phyloP scores from a whole-genome alignment of 2,888 invertebrate species.

The Netelia fuscicornis region DNA sequence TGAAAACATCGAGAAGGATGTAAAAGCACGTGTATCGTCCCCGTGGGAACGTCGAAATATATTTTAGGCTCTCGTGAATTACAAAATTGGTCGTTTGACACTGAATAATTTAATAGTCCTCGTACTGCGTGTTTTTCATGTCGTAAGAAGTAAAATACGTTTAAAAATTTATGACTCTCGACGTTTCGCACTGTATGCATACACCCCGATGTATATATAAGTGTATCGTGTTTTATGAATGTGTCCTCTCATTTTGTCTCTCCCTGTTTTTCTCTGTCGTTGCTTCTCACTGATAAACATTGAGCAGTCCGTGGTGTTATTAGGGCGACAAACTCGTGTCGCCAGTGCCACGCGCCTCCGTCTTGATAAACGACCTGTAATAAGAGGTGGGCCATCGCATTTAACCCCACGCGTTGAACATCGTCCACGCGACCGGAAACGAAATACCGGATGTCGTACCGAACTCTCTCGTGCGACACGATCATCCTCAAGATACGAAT shows the following conservation, averaged over 20 bases:
- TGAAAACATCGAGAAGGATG: background rate
- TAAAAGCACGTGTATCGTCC: background rate
- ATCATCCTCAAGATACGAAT: constrained; percentile 39
- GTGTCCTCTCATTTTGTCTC: background rate
- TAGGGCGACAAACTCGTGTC: constrained; percentile 60
- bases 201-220: background rate
- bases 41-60: constrained; percentile 36
- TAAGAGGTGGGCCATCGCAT: constrained; percentile 68
- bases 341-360: constrained; percentile 69
- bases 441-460: constrained; percentile 55
- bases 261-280: constrained; percentile 4
- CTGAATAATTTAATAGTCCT: constrained; percentile 61
- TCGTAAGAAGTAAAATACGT: constrained; percentile 47
- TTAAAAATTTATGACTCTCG: constrained; percentile 62
- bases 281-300: constrained; percentile 63
- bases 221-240: constrained; percentile 9
- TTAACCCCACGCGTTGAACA: constrained; percentile 64
- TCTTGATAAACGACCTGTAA: constrained; percentile 73
- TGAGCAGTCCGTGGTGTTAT: constrained; percentile 49
- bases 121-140: background rate
- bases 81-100: constrained; percentile 49
- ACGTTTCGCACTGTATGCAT: constrained; percentile 35
- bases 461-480: constrained; percentile 61
- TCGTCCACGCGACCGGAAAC: constrained; percentile 76
- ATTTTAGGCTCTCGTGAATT: constrained; percentile 30